Evolutionary conservation across 2,797 vertebrate species (phyloP), one percentile per base, ranked within the genome.

Genomic region (Coranthus polyacanthus): DNA sequence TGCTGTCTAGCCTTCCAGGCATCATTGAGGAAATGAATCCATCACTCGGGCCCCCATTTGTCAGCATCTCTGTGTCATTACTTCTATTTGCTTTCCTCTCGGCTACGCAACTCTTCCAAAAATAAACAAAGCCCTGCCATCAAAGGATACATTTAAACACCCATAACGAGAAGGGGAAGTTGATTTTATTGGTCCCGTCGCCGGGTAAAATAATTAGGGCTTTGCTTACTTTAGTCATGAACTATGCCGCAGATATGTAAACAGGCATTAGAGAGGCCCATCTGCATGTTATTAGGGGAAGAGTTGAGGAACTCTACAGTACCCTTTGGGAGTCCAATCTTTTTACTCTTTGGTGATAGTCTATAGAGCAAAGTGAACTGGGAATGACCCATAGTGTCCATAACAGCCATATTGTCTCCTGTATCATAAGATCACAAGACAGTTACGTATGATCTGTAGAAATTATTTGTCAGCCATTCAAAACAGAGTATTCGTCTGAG

Each of bases 181-280:
- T 88, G 92, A 91, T 91, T 95, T 94, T 92, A 93, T 91, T 93
- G 92, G 90, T 95, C 89, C 89, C 88, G 90, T 91, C 85, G 88
- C 90, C 86, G 92, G 79, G 91, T 92, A 92, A 94, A 94, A 94
- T 94, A 93, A 94, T 94, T 92, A 93, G 88, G 79, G 85, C 89
- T 92, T 92, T 95, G 92, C 92, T 95, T 93, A 93, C 91, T 91
- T 90, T 91, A 92, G 88, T 89, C 87, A 86, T 89, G 89, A 93
- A 92, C 90, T 92, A 92, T 90, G 91, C 92, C 81, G 85, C 87
- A 91, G 90, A 94, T 91, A 90, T 92, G 92, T 94, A 94, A 94
- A 94, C 93, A 92, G 87, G 88, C 88, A 89, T 90, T 91, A 88
- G 86, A 82, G 81, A 74, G 83, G 81, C 84, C 88, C 93, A 94